Conservation (phyloP, 2,888 invertebrate genomes). For the Leptopilina drosophilae region DNA sequence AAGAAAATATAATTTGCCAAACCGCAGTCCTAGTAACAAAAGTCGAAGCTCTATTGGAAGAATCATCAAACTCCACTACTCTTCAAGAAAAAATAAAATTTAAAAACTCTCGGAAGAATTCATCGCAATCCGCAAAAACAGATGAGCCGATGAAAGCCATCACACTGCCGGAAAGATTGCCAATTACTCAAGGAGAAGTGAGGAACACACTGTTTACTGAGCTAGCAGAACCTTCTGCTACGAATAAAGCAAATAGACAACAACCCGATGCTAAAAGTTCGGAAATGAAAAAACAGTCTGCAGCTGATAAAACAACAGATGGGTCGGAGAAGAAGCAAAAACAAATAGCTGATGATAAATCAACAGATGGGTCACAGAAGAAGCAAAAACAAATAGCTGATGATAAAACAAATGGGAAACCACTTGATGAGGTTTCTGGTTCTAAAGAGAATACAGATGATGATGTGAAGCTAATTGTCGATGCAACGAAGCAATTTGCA, state of each 20-base stretch:
- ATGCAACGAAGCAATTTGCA: too few species aligned
- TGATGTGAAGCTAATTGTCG: too few species aligned
- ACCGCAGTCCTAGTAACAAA: constrained; percentile 18
- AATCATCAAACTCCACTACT: background rate
- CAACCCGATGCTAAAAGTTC: background rate
- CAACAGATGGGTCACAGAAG: too few species aligned
- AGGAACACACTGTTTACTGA: too few species aligned
- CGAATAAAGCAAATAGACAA: background rate
- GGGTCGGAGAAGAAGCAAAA: too few species aligned
- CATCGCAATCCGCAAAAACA: constrained; percentile 60
- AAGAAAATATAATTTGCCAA: constrained; percentile 13
- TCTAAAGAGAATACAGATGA: too few species aligned
- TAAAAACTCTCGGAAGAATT: constrained; percentile 42
- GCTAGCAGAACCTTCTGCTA: background rate
- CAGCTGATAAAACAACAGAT: too few species aligned
- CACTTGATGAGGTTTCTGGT: too few species aligned
- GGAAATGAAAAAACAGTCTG: background rate
- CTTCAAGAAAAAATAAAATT: constrained; percentile 42
- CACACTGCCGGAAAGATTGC: background rate
- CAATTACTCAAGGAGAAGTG: background rate
- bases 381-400: too few species aligned
- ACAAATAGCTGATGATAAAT: too few species aligned
- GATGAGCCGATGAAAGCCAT: constrained; percentile 15
- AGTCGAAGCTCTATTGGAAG: constrained; percentile 2
- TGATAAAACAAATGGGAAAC: too few species aligned